These are phyloP conservation scores for Pionites leucogaster DNA, from an alignment of 2,113 vertebrate genomes.

Conservation along the genomic window DNA sequence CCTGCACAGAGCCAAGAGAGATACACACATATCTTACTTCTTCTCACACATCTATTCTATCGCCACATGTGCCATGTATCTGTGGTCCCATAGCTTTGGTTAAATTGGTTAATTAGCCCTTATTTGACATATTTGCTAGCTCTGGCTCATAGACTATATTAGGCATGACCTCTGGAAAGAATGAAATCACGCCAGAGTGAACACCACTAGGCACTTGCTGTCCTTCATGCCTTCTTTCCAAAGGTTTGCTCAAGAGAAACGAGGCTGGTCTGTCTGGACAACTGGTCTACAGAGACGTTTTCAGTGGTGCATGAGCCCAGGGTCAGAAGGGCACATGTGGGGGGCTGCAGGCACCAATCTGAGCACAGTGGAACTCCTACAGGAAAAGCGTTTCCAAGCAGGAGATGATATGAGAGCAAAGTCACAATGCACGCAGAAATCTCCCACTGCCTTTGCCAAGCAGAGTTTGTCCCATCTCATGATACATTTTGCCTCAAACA, in stretches of 20 bases:
- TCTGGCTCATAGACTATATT: rapidly evolving
- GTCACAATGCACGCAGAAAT: neutral
- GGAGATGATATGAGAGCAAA: neutral
- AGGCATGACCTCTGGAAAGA: neutral
- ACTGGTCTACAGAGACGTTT: neutral
- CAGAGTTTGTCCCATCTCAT: neutral
- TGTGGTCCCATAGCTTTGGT: neutral
- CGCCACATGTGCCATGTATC: neutral
- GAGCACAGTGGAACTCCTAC: neutral
- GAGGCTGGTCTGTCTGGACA: neutral
- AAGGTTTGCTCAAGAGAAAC: neutral
- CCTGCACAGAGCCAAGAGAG: neutral
- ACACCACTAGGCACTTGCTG: neutral
- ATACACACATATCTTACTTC: neutral
- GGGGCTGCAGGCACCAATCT: neutral
- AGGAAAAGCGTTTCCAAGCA: neutral
- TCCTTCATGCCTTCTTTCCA: neutral
- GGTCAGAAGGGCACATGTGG: neutral
- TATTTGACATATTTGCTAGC: neutral
- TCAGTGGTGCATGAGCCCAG: neutral
- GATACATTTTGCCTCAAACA: neutral
- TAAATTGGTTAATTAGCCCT: neutral
- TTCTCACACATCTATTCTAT: neutral
- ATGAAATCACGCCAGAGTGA: neutral
- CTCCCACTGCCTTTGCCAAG: neutral